These are phyloP conservation scores for Diachasmimorpha longicaudata DNA, from an alignment of 1,140 invertebrate genomes.

Conservation along the genomic window DNA sequence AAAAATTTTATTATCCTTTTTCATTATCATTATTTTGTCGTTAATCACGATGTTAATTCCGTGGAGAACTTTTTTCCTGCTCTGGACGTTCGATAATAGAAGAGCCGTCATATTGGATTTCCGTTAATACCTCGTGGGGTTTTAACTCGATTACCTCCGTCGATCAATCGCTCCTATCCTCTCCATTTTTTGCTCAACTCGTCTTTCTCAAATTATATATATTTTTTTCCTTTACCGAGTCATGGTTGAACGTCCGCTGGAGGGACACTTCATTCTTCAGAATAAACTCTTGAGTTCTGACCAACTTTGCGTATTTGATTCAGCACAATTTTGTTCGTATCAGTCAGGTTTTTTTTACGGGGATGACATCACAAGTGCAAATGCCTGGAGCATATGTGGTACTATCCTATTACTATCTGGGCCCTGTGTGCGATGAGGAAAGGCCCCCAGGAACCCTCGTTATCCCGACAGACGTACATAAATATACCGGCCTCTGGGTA, in stretches of 20 bases:
- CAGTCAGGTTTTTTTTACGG: background rate
- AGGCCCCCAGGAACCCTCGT: conserved; percentile 23
- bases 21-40: background rate
- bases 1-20: too few species aligned
- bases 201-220: background rate
- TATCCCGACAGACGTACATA: conserved; percentile 34
- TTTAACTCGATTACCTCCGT: conserved; percentile 29
- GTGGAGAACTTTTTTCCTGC: too few species aligned
- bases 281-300: too few species aligned
- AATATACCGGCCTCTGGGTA: conserved; percentile 28
- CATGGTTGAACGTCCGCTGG: conserved; percentile 4
- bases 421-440: conserved; percentile 5
- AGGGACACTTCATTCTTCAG: background rate
- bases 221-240: background rate
- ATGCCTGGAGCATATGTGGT: background rate
- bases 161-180: conserved; percentile 24
- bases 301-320: background rate
- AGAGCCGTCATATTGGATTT: conserved; percentile 17
- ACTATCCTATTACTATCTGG: background rate
- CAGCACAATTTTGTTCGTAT: background rate
- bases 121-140: conserved; percentile 24
- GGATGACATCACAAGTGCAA: background rate
- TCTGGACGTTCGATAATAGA: too few species aligned
- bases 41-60: too few species aligned
- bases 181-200: background rate